Evolutionary conservation across 2,113 vertebrate species (phyloP), one percentile per base, ranked within the genome.

Genomic region (Sciurus niger): DNA sequence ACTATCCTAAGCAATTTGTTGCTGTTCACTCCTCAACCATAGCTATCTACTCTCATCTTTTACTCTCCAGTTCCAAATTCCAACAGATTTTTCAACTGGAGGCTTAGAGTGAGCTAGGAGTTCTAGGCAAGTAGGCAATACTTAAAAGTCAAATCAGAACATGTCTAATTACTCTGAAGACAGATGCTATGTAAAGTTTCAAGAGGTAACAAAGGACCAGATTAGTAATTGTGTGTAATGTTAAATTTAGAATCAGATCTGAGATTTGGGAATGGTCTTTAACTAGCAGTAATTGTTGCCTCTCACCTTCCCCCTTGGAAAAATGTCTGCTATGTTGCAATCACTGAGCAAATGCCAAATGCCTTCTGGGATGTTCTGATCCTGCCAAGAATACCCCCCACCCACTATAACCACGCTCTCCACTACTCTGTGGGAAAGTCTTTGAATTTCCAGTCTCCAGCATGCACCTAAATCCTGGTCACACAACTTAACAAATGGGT

Each of bases 311-410:
- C 58, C 58, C 73, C 58, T 94, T 88, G 55, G 65, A 88, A 91
- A 92, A 72, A 79, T 48, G 34, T 65, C 80, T 90, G 34, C 16
- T 93, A 32, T 89, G 67, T 63, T 82, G 70, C 34, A 94, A 84
- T 96, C 55, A 86, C 16, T 72, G 34, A 92, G 51, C 17, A 94
- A 95, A 94, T 70, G 90, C 70, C 90, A 94, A 96, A 90, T 94
- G 53, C 76, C 51, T 89, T 93, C 93, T 97, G 93, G 43, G 80
- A 67, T 95, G 43, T 95, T 97, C 93, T 90, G 30, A 95, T 95
- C n/a, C 24, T 72, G 72, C 87, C 72, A 92, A 58, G 46, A 79
- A 55, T 72, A 68, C 1, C 58, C 90, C 30, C 6, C 22, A 84
- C 78, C 34, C 72, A 6, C 40, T 78, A 76, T 7, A 48, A 48